A percentile compares a stretch with the other conserved stretches of the same genome.
These are phyloP conservation scores for Tolypeutes matacus DNA, from an alignment of 2,797 vertebrate species.

Conservation along the genomic window DNA sequence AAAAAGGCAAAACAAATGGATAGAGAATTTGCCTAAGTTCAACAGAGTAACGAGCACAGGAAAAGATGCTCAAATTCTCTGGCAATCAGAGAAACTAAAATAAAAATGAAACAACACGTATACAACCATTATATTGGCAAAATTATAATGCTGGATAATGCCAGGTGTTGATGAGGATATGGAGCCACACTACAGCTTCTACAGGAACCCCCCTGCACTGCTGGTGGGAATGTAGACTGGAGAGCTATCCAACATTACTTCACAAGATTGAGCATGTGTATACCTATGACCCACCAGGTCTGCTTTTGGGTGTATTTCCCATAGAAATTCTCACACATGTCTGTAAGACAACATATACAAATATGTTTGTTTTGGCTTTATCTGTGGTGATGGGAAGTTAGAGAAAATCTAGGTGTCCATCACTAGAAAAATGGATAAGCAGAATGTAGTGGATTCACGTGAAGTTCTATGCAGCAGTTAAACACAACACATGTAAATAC, in stretches of 20 bases:
- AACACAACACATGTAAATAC: not conserved
- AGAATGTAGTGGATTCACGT: not conserved
- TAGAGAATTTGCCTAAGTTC: not conserved
- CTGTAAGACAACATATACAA: not conserved
- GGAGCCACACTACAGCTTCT: not conserved
- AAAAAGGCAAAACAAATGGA: conserved; percentile 1
- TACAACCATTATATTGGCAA: not conserved
- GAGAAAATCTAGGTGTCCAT: not conserved
- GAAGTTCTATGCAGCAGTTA: not conserved
- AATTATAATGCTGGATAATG: not conserved
- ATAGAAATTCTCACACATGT: not conserved
- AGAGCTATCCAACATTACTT: not conserved
- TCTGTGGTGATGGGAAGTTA: not conserved
- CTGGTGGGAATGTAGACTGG: not conserved
- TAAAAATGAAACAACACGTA: not conserved
- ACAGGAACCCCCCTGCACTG: not conserved
- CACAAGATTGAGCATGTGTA: too few species aligned
- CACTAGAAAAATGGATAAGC: not conserved
- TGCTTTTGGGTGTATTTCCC: not conserved
- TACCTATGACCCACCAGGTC: not conserved
- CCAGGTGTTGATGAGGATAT: not conserved
- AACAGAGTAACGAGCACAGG: not conserved
- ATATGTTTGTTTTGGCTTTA: not conserved
- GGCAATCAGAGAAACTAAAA: not conserved
- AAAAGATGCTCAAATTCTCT: conserved; percentile 17